Base-by-base conservation (phyloP, 2,888 invertebrate species). In the Odontocerum albicorne region DNA sequence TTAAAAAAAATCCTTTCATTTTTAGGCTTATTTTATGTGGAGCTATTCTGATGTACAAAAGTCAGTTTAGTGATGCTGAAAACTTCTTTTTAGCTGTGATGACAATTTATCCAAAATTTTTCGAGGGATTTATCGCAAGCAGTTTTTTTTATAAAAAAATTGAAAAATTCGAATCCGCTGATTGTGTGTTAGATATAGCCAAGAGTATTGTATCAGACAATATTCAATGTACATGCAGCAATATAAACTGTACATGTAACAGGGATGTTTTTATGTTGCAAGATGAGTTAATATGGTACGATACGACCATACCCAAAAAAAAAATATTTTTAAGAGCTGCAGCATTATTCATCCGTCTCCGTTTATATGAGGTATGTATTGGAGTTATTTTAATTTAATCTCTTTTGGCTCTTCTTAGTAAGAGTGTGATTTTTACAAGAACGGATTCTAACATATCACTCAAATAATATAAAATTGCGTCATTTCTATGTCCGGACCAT, bases 351-450 rank as follows among this genome's bases (percentile, higher is more conserved):
- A 36, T 52, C 4, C 38, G 45, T 10, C 31, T 52, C 2, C 38
- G 52, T 19, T 52, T 40, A 7, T 45, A 38, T 27, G 31, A 52
- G 52, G 52, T 51, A 51, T n/a, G n/a, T n/a, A n/a, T n/a, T n/a
- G n/a, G n/a, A n/a, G n/a, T n/a, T n/a, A n/a, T n/a, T n/a, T n/a
- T n/a, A n/a, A n/a, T n/a, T n/a, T n/a, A n/a, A n/a, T n/a, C n/a
- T n/a, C n/a, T n/a, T n/a, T n/a, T n/a, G n/a, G n/a, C n/a, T n/a
- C n/a, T n/a, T n/a, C n/a, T n/a, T n/a, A n/a, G n/a, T n/a, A n/a
- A n/a, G n/a, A n/a, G n/a, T n/a, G n/a, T n/a, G n/a, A n/a, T n/a
- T n/a, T n/a, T n/a, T n/a, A n/a, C n/a, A n/a, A n/a, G n/a, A n/a
- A n/a, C n/a, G n/a, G n/a, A n/a, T n/a, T n/a, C n/a, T n/a, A n/a